Base-by-base conservation (phyloP, 2,113 vertebrate species). In the Atractosteus spatula region DNA sequence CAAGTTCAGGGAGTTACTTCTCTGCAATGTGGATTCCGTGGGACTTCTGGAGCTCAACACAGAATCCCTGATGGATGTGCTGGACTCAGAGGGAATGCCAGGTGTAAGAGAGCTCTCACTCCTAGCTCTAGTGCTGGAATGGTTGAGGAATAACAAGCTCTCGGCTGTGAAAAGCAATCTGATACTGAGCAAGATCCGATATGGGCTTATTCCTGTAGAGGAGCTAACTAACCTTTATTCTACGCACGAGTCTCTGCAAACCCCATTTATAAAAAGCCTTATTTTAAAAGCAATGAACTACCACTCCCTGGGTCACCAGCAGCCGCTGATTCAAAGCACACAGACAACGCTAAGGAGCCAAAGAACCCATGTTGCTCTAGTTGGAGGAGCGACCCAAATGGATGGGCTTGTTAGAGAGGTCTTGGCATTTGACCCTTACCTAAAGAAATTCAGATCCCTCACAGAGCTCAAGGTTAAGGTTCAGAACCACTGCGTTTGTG, bases 261-360 rank as follows among this genome's bases (percentile, higher is more conserved):
- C 95, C 0, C 83, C 94, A 2, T 78, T 92, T 0, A 89, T 98
- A 65, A 90, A 93, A 70, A 90, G 94, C 72, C 89, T 95, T 77
- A 89, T 99, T 75, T 93, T 94, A 56, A 94, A 94, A 76, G 96
- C 95, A 4, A 77, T 96, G 77, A 94, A 91, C 76, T 99, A 99
- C 80, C 97, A 99, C 76, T 73, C 78, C 10, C 76, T 86, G 16
- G 84, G 90, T n/a, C 82, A 88, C 29, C 92, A 88, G 56, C 93
- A 95, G 79, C 96, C 97, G 10, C 80, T 96, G 51, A 65, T 90
- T 63, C 97, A 98, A 81, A 92, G 86, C 64, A 89, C 86, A 45
- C 94, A 93, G 79, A 92, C 93, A 0, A 93, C 81, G 0, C 76
- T 96, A 47, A 90, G 97, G 76, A 90, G 82, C 10, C 83, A 88